Base-by-base conservation (phyloP, 1,140 invertebrate species). In the Stegodyphus mimosarum region DNA sequence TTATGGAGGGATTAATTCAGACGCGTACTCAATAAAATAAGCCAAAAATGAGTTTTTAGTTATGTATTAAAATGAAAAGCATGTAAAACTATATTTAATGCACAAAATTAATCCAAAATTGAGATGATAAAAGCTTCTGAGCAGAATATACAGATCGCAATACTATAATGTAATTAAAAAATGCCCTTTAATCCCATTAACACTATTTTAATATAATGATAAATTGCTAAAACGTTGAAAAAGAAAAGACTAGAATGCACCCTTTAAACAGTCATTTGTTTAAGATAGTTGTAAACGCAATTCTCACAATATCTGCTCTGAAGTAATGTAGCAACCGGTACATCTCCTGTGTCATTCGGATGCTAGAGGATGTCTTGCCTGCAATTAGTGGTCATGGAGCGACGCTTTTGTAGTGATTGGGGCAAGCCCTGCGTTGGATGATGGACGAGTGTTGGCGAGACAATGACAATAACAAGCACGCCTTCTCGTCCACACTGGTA, bases 401-500 rank as follows among this genome's bases (percentile, higher is more conserved):
- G 10, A 18, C 17, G n/a, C 64, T 67, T 67, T 67, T 15, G 64
- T 67, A 67, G 77, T 70, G 69, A 67, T 70, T 6, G 15, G 71
- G 15, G 71, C 15, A 11, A 69, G 76, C 76, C 49, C 76, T 79
- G 63, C 48, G n/a, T 53, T 69, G 66, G 52, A 69, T 69, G 67
- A 71, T 66, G 69, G 77, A 67, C 64, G 64, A 67, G 51, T 52
- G 13, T 11, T 80, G 77, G 77, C 77, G 77, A 80, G 77, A 80
- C 77, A 80, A 80, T 80, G 77, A 80, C 77, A 80, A 80, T 71
- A 71, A 80, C 64, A 79, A 79, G 76, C 76, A 79, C 66, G 76
- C 76, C 77, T 17, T 51, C 77, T 80, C 77, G 66, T 80, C 77
- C 77, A 80, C 77, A 80, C 9, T 71, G 77, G 51, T 50, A 18